A percentile compares a stretch with the other conserved stretches of the same genome.
Evolutionary conservation across 2,888 invertebrate genomes (phyloP).

Genomic region (Spicauda simplicius): DNA sequence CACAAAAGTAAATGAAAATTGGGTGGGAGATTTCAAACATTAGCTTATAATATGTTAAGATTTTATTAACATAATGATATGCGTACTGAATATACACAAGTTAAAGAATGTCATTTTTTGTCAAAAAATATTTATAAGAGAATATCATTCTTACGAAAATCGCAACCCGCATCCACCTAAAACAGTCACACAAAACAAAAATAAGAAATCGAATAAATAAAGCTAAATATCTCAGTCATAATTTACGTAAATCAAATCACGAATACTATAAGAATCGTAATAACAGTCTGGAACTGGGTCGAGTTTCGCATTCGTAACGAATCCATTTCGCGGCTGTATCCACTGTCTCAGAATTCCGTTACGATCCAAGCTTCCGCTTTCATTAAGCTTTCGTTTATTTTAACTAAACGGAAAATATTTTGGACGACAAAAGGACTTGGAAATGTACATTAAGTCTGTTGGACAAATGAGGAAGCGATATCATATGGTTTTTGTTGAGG

Average conservation of each 20-base stretch:
- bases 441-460: neutral
- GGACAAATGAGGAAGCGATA: too few relatives aligned
- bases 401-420: slow-evolving; percentile 18
- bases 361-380: slow-evolving; percentile 55
- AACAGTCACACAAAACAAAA: neutral
- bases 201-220: slow-evolving; percentile 3
- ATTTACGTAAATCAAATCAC: slow-evolving; percentile 46
- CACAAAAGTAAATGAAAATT: too few relatives aligned
- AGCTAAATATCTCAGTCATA: slow-evolving; percentile 31
- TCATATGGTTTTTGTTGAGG: too few relatives aligned
- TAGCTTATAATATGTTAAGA: too few relatives aligned
- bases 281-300: slow-evolving; percentile 56
- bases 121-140: too few relatives aligned
- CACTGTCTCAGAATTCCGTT: slow-evolving; percentile 55
- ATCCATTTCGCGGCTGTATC: slow-evolving; percentile 58
- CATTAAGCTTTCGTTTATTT: slow-evolving; percentile 49
- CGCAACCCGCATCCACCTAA: neutral
- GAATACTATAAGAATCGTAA: slow-evolving; percentile 41
- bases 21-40: too few relatives aligned
- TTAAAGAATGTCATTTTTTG: too few relatives aligned
- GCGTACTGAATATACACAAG: too few relatives aligned
- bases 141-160: too few relatives aligned
- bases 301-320: slow-evolving; percentile 59
- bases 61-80: too few relatives aligned
- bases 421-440: neutral